Evolutionary conservation across 2,113 vertebrate species (phyloP).

Genomic region (Empidonax alnorum): DNA sequence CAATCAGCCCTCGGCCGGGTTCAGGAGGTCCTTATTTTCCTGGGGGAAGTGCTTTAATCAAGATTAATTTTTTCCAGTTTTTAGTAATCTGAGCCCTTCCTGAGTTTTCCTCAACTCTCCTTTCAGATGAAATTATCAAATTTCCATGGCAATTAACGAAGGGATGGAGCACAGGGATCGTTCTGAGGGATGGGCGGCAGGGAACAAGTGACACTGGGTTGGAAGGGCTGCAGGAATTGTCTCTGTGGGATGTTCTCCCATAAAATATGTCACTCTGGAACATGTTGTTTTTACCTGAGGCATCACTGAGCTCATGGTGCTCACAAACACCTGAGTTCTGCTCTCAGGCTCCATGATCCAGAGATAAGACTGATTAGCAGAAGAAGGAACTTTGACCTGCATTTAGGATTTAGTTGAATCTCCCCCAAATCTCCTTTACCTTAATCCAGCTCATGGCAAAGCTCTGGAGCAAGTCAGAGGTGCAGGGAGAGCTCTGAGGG

Average conservation of each 20-base stretch:
- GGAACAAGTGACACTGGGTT: conserved; percentile 30
- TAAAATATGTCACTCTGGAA: neutral
- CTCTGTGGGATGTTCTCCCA: accelerated
- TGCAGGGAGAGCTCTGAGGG: neutral
- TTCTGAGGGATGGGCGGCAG: conserved; percentile 24
- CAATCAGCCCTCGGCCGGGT: conserved; percentile 66
- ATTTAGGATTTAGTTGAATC: neutral
- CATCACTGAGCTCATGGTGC: neutral
- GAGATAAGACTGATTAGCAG: neutral
- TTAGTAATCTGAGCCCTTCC: conserved; percentile 82
- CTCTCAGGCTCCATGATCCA: neutral
- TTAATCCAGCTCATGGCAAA: neutral
- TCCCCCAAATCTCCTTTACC: neutral
- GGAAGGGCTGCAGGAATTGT: neutral
- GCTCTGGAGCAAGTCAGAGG: neutral
- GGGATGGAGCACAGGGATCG: conserved; percentile 47
- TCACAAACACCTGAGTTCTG: neutral
- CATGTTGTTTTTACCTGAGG: neutral
- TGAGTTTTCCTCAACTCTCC: conserved; percentile 70
- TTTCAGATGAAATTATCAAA: conserved; percentile 82
- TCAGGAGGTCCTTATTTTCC: conserved; percentile 76
- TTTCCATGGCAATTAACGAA: conserved; percentile 81
- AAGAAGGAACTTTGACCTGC: neutral
- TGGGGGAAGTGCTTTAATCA: conserved; percentile 82
- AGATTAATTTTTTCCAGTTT: conserved; percentile 84